Evolutionary conservation across 1,140 invertebrate genomes (phyloP).

Genomic region (Asobara japonica): DNA sequence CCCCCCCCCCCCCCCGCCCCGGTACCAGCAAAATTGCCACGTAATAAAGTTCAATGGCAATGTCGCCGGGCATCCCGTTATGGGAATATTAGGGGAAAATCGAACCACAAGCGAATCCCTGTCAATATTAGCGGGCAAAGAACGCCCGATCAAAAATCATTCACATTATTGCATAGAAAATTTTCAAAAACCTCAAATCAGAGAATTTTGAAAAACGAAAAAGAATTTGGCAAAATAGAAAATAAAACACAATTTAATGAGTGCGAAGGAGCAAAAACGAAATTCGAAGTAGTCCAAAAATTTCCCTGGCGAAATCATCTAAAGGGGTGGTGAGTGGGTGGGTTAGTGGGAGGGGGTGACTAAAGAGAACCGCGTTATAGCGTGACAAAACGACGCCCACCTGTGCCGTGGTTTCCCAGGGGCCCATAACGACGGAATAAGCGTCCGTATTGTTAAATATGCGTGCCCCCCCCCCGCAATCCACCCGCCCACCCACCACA

Average conservation of each 20-base stretch:
- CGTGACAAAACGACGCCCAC: slow-evolving; percentile 22
- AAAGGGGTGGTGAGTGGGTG: neutral
- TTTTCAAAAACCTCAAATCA: too few species aligned
- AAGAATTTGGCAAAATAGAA: too few species aligned
- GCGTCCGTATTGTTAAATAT: slow-evolving; percentile 44
- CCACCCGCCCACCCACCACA: neutral
- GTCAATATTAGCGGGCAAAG: neutral
- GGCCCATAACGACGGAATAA: slow-evolving; percentile 43
- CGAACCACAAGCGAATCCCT: neutral
- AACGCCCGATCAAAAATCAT: too few species aligned
- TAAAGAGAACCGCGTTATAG: slow-evolving; percentile 9
- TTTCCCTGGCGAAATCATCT: neutral
- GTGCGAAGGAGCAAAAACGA: too few species aligned
- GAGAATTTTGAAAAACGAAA: too few species aligned
- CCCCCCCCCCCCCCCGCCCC: too few species aligned
- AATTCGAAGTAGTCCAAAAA: too few species aligned
- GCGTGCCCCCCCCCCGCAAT: too few species aligned
- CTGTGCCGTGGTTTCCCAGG: neutral
- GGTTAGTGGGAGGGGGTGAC: neutral
- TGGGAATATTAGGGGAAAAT: neutral
- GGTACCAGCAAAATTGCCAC: neutral
- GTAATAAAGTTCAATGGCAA: neutral
- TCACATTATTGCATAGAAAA: too few species aligned
- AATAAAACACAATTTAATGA: too few species aligned
- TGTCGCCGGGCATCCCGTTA: neutral